These are phyloP conservation scores for Dipodomys stephensi DNA, from an alignment of 2,113 vertebrate species.

Conservation along the genomic window DNA sequence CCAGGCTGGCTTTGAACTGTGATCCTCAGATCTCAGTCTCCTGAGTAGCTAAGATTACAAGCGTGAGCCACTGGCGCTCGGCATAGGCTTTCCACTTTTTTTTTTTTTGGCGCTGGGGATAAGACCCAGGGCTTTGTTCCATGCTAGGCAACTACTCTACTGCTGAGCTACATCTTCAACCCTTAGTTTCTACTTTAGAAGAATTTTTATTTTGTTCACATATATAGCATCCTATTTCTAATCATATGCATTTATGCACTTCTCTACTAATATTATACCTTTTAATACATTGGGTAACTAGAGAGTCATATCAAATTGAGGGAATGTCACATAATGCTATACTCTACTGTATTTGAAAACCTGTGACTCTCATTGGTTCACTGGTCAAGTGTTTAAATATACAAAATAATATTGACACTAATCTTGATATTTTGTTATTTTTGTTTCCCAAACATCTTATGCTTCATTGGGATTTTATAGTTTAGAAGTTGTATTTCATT, in stretches of 20 bases:
- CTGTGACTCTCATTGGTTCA: neutral
- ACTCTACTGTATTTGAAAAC: neutral
- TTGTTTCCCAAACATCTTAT: conserved; percentile 20
- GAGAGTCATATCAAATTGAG: neutral
- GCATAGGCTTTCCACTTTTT: no score
- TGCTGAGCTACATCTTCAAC: no score
- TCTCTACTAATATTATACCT: neutral
- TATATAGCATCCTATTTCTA: no score
- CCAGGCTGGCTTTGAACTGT: no score
- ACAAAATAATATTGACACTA: conserved; percentile 12
- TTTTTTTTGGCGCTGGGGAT: no score
- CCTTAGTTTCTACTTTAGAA: neutral
- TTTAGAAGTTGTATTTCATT: conserved; percentile 69
- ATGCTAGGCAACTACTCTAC: no score
- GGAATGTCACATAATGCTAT: neutral
- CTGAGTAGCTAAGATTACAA: no score
- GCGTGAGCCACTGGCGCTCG: no score
- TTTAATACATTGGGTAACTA: neutral
- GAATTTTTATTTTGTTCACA: neutral
- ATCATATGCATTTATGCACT: neutral
- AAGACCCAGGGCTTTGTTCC: no score
- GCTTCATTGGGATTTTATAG: conserved; percentile 59
- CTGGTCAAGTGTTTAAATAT: neutral
- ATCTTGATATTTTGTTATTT: neutral
- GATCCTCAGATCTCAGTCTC: no score